phyloP scores from a whole-genome alignment of 2,888 invertebrate species.

The Tetranychus piercei region DNA sequence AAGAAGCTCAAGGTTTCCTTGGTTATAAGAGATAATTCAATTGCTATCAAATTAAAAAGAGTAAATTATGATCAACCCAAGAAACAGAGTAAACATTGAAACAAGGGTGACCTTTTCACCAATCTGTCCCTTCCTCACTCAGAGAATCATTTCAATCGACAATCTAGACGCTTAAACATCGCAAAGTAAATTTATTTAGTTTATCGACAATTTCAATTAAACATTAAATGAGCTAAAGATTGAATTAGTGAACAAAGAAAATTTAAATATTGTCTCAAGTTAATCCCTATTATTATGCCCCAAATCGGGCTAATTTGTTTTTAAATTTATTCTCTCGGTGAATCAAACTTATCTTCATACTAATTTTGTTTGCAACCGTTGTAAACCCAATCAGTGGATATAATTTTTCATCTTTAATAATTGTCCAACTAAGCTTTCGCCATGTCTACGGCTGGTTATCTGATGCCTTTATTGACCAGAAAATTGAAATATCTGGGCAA shows the following conservation, averaged over 20 bases:
- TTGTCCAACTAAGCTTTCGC: neutral
- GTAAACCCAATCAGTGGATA: neutral
- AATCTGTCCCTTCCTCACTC: neutral
- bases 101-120: neutral
- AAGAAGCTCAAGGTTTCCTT: constrained; percentile 1
- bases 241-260: too few species aligned
- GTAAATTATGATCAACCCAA: neutral
- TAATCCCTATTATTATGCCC: too few species aligned
- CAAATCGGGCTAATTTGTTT: too few species aligned
- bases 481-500: constrained; percentile 3
- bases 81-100: neutral
- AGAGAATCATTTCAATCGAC: neutral
- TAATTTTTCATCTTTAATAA: neutral
- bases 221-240: too few species aligned
- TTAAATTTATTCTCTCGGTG: too few species aligned
- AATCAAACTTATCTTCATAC: too few species aligned
- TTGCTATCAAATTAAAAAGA: neutral
- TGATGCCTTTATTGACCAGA: neutral
- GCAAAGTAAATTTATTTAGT: neutral
- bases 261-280: too few species aligned
- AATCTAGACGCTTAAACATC: neutral
- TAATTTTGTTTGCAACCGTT: neutral
- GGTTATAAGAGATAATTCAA: neutral
- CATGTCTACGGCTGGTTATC: neutral
- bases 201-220: too few species aligned